Conservation (phyloP, 2,113 vertebrate species). For the Sturnira hondurensis region DNA sequence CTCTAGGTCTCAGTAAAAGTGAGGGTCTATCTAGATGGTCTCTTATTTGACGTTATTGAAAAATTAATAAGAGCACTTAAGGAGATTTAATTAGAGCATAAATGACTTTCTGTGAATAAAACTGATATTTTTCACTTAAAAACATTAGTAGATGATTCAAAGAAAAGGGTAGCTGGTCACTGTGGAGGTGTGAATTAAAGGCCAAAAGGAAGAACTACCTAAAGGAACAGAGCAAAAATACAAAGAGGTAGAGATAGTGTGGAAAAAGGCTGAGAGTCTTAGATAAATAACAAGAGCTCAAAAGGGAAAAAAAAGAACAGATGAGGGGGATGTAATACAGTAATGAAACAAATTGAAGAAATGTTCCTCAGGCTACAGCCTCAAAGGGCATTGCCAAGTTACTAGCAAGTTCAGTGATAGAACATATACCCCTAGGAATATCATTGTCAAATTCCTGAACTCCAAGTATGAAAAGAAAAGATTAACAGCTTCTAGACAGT, state of each 20-base stretch:
- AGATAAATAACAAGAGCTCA: neutral
- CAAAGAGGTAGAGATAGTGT: neutral
- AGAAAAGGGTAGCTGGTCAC: neutral
- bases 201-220: neutral
- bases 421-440: neutral
- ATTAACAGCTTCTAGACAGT: neutral
- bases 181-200: neutral
- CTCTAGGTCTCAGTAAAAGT: neutral
- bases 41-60: neutral
- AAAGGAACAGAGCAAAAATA: neutral
- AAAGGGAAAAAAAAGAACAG: neutral
- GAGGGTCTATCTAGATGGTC: neutral
- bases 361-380: neutral
- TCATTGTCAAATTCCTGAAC: neutral
- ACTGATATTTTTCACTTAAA: neutral
- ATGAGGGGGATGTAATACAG: neutral
- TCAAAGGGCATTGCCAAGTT: neutral
- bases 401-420: neutral
- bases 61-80: neutral
- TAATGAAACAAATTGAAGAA: neutral
- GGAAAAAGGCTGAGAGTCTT: neutral
- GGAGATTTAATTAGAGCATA: neutral
- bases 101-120: constrained; percentile 20
- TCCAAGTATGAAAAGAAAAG: neutral
- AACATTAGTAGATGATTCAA: neutral